Evolutionary conservation across 2,797 vertebrate species (phyloP), one percentile per base, ranked within the genome.

Genomic region (Xenopus petersii): DNA sequence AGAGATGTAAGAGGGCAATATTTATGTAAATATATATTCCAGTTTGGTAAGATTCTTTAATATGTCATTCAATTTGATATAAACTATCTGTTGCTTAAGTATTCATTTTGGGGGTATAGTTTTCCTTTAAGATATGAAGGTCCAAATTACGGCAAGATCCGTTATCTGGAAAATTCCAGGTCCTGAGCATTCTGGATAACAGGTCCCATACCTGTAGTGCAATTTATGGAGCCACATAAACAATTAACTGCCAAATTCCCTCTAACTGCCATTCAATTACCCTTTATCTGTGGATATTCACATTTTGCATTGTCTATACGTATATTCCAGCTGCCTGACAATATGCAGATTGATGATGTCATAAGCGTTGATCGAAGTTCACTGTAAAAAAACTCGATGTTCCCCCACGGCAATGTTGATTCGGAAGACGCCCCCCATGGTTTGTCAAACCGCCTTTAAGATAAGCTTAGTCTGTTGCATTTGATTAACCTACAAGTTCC

Each of bases 401-500:
- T 42, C 33, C 51, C 16, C 49, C 49, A 5, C 30, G 12, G 12
- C 51, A 58, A 42, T 9, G 26, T 13, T 61, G 46, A 54, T 64
- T 51, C 51, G 60, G 62, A 65, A 69, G 60, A 73, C 73, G 3
- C 47, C 15, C 15, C 55, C 48, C 33, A 46, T 47, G 33, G 59
- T 73, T 21, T 51, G 17, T 63, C 11, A 61, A 48, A 61, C 60
- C 8, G 21, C 63, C 74, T 77, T 81, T 80, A 77, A 82, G 87
- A 89, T 90, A 91, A 91, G 86, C 80, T 77, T 63, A 81, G 86
- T 82, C 81, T 88, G 88, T 87, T 91, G 89, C 89, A 90, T 87
- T 89, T 87, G 89, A 91, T 91, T 91, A 91, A 91, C 89, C 88
- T 86, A 82, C 82, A 78, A 80, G 89, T 85, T 83, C 84, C 82